These are phyloP conservation scores for Schizotus pectinicornis DNA, from an alignment of 2,888 invertebrate genomes.

Conservation along the genomic window DNA sequence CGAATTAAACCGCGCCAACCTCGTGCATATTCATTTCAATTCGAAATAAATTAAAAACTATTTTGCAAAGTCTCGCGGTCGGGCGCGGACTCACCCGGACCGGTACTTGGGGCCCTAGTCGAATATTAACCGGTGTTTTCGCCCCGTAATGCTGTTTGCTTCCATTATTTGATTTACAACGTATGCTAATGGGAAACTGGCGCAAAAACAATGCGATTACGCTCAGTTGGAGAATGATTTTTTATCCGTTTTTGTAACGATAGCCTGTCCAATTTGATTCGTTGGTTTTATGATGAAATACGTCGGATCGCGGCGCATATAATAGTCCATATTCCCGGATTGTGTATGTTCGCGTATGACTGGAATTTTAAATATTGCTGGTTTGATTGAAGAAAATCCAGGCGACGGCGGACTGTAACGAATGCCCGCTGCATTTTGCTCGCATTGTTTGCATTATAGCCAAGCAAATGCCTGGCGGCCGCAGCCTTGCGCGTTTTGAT, in stretches of 20 bases:
- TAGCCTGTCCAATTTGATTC: too few relatives aligned
- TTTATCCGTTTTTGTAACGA: neutral
- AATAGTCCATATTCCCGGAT: too few relatives aligned
- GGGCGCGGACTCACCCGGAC: constrained; percentile 1
- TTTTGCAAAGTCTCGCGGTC: constrained; percentile 20
- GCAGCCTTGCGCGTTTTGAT: too few relatives aligned
- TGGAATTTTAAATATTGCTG: too few relatives aligned
- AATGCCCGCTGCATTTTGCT: too few relatives aligned
- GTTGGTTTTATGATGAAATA: too few relatives aligned
- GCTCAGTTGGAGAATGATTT: constrained; percentile 20
- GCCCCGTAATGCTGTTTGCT: constrained; percentile 24
- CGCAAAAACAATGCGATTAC: constrained; percentile 25
- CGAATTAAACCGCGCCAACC: constrained; percentile 25
- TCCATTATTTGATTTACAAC: constrained; percentile 28
- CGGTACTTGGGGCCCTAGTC: constrained; percentile 8
- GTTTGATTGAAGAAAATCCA: too few relatives aligned
- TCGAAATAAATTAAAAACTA: constrained; percentile 31
- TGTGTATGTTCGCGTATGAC: too few relatives aligned
- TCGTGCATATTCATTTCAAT: constrained; percentile 31
- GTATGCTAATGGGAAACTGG: constrained; percentile 26
- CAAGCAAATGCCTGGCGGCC: too few relatives aligned
- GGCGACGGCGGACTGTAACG: too few relatives aligned
- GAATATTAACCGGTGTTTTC: constrained; percentile 29
- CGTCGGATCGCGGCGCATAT: too few relatives aligned
- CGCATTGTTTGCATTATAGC: too few relatives aligned